Evolutionary conservation across 1,140 invertebrate genomes (phyloP).

Genomic region (Macrocentrus cingulum): DNA sequence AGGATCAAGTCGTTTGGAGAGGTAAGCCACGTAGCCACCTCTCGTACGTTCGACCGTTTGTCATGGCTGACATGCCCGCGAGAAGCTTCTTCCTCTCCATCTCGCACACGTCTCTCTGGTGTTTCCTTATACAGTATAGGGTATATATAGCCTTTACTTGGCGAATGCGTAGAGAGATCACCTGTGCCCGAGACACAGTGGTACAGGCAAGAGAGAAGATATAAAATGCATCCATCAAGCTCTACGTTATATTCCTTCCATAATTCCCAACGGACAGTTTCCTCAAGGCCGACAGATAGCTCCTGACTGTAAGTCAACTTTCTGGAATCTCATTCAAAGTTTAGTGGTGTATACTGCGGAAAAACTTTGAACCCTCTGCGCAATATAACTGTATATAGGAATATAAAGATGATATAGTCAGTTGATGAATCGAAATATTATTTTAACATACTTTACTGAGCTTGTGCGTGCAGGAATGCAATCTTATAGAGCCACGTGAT

Average conservation of each 20-base stretch:
- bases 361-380: too few relatives aligned
- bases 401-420: constrained; percentile 1
- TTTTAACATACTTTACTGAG: neutral
- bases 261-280: neutral
- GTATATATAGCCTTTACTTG: too few relatives aligned
- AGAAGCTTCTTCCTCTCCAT: constrained; percentile 8
- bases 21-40: constrained; percentile 19
- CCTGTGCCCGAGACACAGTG: constrained; percentile 21
- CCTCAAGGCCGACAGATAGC: neutral
- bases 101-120: neutral
- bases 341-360: too few relatives aligned
- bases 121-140: constrained; percentile 13
- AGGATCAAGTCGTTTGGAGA: constrained; percentile 20
- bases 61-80: constrained; percentile 16
- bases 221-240: constrained; percentile 47
- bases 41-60: constrained; percentile 18
- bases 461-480: constrained; percentile 10
- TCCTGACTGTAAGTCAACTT: neutral
- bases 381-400: too few relatives aligned
- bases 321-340: constrained; percentile 7
- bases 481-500: neutral
- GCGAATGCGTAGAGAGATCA: too few relatives aligned
- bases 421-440: neutral
- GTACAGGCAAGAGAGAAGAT: constrained; percentile 38
- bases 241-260: constrained; percentile 26